phyloP scores from a whole-genome alignment of 2,113 vertebrate genomes.

The Peucedramus taeniatus region DNA sequence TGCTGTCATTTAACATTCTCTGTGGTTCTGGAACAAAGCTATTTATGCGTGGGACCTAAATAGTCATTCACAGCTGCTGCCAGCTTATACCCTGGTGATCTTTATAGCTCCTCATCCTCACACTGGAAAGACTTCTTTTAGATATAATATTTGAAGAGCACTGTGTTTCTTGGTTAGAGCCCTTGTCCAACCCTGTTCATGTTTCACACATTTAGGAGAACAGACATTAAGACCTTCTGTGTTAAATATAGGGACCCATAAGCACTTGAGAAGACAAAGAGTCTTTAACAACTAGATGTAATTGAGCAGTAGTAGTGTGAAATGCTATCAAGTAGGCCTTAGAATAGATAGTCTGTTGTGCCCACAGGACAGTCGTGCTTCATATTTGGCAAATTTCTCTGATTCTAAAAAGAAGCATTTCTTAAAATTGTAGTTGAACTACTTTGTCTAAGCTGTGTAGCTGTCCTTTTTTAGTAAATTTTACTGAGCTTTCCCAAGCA shows the following conservation, averaged over 20 bases:
- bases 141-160: background rate
- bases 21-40: background rate
- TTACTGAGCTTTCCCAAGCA: background rate
- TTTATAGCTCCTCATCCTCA: background rate
- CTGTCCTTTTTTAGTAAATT: background rate
- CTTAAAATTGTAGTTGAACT: background rate
- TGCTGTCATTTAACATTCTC: conserved; percentile 24
- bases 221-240: background rate
- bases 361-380: background rate
- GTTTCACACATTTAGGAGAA: background rate
- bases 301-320: background rate
- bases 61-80: conserved; percentile 35
- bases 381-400: background rate
- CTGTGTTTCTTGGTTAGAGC: background rate
- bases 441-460: background rate
- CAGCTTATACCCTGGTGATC: background rate
- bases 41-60: background rate
- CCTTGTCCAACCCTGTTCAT: background rate
- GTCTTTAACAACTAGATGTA: background rate
- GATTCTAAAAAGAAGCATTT: background rate
- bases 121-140: background rate
- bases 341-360: background rate
- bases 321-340: background rate
- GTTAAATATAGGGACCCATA: background rate
- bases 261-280: background rate